Percentiles rank a stretch among this genome's conserved stretches.
Evolutionary conservation across 2,888 invertebrate species (phyloP).

Genomic region (Lacanobia wlatinum): DNA sequence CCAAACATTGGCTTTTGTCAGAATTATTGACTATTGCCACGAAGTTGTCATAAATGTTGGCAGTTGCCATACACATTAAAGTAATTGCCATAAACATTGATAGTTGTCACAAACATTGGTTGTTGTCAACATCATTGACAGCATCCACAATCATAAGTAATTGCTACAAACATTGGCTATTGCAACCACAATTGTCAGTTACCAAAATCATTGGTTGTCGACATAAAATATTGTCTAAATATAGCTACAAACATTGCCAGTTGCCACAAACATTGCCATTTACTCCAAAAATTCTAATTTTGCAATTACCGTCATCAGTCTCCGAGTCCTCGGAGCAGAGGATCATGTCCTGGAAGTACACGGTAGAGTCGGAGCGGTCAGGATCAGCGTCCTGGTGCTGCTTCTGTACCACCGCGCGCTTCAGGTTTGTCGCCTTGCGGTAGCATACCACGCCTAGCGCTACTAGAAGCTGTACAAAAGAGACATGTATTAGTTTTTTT

Average conservation of each 20-base stretch:
- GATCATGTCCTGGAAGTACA: constrained; percentile 98
- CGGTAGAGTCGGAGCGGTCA: constrained; percentile 98
- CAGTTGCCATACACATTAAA: background rate
- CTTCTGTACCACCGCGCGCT: constrained; percentile 93
- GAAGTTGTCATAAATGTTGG: no score
- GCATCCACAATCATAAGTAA: no score
- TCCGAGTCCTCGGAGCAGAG: constrained; percentile 98
- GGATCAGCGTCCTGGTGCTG: constrained; percentile 95
- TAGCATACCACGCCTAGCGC: constrained; percentile 97
- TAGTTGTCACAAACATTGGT: background rate
- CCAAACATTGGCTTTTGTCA: background rate
- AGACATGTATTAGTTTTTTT: no score
- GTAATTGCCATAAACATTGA: background rate
- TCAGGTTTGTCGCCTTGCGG: constrained; percentile 96
- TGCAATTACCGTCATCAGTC: constrained; percentile 94
- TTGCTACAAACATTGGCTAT: background rate
- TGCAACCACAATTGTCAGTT: background rate
- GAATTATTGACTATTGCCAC: background rate
- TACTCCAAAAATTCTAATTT: background rate
- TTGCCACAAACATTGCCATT: background rate
- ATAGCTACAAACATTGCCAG: no score
- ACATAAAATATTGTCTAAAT: no score
- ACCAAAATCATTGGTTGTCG: no score
- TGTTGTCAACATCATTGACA: no score
- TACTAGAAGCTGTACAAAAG: constrained; percentile 92